These are phyloP conservation scores for Epinephelus awoara DNA, from an alignment of 2,797 vertebrate genomes.

Conservation along the genomic window DNA sequence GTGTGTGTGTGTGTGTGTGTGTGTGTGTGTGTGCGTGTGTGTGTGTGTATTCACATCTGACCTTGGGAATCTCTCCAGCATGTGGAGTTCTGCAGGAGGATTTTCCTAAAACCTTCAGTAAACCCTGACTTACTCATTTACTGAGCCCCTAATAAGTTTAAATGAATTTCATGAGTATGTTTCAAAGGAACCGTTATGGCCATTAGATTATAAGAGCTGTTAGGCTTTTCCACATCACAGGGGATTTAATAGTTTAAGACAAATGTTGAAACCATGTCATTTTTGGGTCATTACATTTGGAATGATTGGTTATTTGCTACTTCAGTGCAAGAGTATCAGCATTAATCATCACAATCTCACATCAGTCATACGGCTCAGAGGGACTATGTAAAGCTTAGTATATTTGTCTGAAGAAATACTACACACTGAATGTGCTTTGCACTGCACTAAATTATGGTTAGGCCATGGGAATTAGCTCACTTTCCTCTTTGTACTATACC, in stretches of 20 bases:
- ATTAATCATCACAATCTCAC: background rate
- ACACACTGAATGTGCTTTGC: background rate
- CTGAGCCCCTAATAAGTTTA: background rate
- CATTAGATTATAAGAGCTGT: background rate
- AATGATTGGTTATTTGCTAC: background rate
- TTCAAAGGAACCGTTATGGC: background rate
- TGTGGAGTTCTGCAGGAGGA: background rate
- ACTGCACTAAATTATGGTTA: background rate
- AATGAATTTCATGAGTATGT: background rate
- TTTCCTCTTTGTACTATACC: background rate
- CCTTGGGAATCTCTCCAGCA: background rate
- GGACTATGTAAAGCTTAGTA: background rate
- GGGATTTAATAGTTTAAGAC: background rate
- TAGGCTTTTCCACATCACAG: background rate
- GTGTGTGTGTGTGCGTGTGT: no score
- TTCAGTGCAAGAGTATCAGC: background rate
- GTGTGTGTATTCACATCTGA: background rate
- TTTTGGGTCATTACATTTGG: background rate
- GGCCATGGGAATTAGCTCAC: background rate
- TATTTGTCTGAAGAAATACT: background rate
- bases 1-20: no score
- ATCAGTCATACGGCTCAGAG: background rate
- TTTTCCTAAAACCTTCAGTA: conserved; percentile 16
- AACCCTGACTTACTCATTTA: background rate
- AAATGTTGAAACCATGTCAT: background rate